Percentiles rank a stretch among this genome's conserved stretches.
Evolutionary conservation across 2,888 invertebrate species (phyloP).

Genomic region (Macaria notata): DNA sequence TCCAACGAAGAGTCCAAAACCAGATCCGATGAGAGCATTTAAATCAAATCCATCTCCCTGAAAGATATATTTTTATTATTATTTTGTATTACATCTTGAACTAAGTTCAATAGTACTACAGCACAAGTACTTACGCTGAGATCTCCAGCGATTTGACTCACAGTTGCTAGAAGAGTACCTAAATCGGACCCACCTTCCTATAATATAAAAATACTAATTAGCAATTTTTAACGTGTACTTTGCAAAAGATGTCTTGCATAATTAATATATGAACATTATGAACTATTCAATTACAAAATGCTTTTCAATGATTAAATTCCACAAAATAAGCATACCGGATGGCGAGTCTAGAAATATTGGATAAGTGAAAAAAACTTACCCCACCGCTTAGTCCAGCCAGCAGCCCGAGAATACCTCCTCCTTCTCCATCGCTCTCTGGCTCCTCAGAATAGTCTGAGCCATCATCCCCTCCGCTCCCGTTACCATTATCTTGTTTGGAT

Average conservation of each 20-base stretch:
- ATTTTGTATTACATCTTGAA: no score
- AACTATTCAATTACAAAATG: no score
- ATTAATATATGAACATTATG: no score
- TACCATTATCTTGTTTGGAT: conserved; percentile 45
- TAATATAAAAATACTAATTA: conserved; percentile 29
- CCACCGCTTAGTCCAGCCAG: conserved; percentile 73
- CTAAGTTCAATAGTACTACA: not conserved
- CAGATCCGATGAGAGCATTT: conserved; percentile 68
- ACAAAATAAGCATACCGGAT: no score
- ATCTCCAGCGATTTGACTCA: conserved; percentile 70
- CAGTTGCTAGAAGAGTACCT: conserved; percentile 67
- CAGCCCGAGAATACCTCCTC: conserved; percentile 72
- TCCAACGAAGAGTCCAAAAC: conserved; percentile 70
- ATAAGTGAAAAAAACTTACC: conserved; percentile 47
- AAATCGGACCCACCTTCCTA: conserved; percentile 76
- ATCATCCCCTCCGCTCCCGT: conserved; percentile 34
- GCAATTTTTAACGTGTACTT: not conserved
- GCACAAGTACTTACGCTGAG: conserved; percentile 66
- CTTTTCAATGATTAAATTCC: no score
- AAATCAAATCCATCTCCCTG: conserved; percentile 76
- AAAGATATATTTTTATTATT: conserved; percentile 32
- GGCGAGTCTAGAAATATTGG: no score
- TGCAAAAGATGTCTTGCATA: not conserved
- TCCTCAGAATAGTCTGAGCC: conserved; percentile 66
- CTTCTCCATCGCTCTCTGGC: conserved; percentile 73